Conservation (phyloP, 2,888 invertebrate species). For the Eristalis pertinax region DNA sequence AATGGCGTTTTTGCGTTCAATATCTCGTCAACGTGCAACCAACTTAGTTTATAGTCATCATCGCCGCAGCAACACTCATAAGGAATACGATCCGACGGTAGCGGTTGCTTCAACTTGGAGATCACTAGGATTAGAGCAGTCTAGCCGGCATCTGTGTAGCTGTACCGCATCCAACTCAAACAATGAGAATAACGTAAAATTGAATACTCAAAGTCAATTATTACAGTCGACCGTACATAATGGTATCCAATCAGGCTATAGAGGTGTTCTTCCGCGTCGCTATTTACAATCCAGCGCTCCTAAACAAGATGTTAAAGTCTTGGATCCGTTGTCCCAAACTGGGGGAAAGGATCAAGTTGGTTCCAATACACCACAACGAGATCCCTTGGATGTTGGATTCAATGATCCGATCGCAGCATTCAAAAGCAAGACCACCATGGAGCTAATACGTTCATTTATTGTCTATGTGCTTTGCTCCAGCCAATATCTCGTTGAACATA, state of each 20-base stretch:
- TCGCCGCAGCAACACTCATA: slow-evolving; percentile 41
- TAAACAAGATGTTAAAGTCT: slow-evolving; percentile 3
- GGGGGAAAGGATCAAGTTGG: slow-evolving; percentile 47
- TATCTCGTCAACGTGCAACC: slow-evolving; percentile 79
- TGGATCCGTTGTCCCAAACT: not conserved
- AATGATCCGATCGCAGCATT: slow-evolving; percentile 94
- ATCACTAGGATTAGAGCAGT: slow-evolving; percentile 32
- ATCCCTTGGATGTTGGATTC: slow-evolving; percentile 92
- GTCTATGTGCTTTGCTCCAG: slow-evolving; percentile 96
- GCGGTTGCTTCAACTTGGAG: slow-evolving; percentile 25
- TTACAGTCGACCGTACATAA: slow-evolving; percentile 19
- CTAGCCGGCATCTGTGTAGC: slow-evolving; percentile 11
- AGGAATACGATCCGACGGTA: slow-evolving; percentile 35
- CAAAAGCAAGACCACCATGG: slow-evolving; percentile 96
- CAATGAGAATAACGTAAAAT: slow-evolving; percentile 28
- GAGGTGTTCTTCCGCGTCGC: slow-evolving; percentile 18
- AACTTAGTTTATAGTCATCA: slow-evolving; percentile 77
- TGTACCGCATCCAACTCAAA: slow-evolving; percentile 22
- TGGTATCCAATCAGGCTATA: slow-evolving; percentile 2
- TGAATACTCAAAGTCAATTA: slow-evolving; percentile 35
- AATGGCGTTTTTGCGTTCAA: slow-evolving; percentile 82
- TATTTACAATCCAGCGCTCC: slow-evolving; percentile 43
- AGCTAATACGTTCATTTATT: slow-evolving; percentile 93
- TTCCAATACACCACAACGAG: slow-evolving; percentile 80
- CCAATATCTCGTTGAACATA: slow-evolving; percentile 94